Percentiles rank a stretch among this genome's conserved stretches.
Evolutionary conservation across 1,140 invertebrate genomes (phyloP).

Genomic region (Armadillidium nasatum): DNA sequence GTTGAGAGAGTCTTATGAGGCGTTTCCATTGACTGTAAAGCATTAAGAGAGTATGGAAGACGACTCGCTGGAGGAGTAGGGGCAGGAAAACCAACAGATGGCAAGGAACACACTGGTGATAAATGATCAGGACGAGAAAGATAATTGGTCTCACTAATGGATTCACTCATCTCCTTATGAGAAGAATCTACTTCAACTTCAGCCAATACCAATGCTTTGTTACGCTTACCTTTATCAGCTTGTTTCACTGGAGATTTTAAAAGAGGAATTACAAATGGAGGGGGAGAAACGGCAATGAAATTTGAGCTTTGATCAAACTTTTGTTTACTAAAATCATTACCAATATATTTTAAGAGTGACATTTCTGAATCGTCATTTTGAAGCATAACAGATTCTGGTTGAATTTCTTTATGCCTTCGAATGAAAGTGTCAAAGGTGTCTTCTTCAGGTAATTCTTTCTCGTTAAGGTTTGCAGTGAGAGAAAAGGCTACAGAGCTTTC

Average conservation of each 20-base stretch:
- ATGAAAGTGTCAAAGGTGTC: neutral
- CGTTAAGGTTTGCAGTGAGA: too few species aligned
- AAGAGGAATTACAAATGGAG: neutral
- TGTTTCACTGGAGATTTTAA: too few species aligned
- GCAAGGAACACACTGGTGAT: neutral
- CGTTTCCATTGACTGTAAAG: neutral
- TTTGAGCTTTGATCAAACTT: neutral
- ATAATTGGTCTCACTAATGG: too few species aligned
- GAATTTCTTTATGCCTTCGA: neutral
- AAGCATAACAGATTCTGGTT: neutral
- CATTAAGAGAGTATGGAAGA: neutral
- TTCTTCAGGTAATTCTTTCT: neutral
- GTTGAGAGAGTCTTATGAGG: neutral
- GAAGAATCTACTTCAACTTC: too few species aligned
- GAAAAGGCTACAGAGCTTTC: too few species aligned
- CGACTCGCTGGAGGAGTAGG: neutral
- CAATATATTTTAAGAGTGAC: neutral
- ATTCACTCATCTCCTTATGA: too few species aligned
- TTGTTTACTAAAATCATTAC: too few species aligned
- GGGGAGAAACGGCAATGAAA: neutral
- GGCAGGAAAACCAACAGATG: neutral
- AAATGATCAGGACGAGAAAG: neutral
- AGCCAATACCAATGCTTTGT: too few species aligned
- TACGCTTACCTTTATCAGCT: too few species aligned
- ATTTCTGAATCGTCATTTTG: neutral